phyloP scores from a whole-genome alignment of 2,888 invertebrate species.

The Phortica okadai region DNA sequence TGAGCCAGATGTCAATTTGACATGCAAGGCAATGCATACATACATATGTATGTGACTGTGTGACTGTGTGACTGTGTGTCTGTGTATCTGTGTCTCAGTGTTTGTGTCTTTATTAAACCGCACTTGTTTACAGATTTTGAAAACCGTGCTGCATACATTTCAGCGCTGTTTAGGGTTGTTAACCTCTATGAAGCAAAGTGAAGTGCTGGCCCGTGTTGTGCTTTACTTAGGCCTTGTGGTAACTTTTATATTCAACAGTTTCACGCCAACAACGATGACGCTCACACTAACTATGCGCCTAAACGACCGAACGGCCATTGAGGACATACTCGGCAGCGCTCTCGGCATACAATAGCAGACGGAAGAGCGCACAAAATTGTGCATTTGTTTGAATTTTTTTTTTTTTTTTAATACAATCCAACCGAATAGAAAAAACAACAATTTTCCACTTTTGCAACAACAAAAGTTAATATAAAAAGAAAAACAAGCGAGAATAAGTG shows the following conservation, averaged over 20 bases:
- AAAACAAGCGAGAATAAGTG: not conserved
- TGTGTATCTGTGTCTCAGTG: constrained; percentile 27
- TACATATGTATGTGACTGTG: not conserved
- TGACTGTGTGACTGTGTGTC: not conserved
- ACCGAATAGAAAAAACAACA: not conserved
- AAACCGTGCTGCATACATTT: constrained; percentile 61
- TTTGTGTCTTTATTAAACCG: constrained; percentile 58
- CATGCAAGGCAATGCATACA: constrained; percentile 20
- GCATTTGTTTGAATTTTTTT: not conserved
- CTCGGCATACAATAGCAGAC: not conserved
- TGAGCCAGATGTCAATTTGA: not conserved
- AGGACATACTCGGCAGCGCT: not conserved
- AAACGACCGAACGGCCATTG: not conserved
- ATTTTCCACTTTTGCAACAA: not conserved
- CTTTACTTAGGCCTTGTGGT: not conserved
- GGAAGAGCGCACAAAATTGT: not conserved
- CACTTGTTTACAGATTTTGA: constrained; percentile 62
- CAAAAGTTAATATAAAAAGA: not conserved
- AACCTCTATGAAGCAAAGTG: constrained; percentile 46
- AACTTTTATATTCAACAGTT: constrained; percentile 23
- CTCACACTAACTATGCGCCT: not conserved
- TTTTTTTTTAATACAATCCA: not conserved
- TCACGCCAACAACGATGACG: not conserved
- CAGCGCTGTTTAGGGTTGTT: constrained; percentile 57
- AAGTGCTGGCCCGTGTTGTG: not conserved